These are phyloP conservation scores for Patiria miniata DNA, from an alignment of 35 echinoderm and acorn worm species.

Conservation along the genomic window DNA sequence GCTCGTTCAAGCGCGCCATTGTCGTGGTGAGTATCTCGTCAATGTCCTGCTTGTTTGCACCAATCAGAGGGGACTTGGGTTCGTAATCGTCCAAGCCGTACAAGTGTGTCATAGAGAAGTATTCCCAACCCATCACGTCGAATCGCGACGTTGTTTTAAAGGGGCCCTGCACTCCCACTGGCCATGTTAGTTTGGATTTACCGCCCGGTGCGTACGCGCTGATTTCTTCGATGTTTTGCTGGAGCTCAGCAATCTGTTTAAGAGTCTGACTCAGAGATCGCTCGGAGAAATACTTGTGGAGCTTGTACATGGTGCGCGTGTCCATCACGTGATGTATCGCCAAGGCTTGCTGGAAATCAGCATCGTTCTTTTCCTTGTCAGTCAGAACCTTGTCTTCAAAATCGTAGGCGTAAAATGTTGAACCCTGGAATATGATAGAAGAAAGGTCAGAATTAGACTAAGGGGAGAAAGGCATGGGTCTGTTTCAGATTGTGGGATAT, in stretches of 20 bases:
- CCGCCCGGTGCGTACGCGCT: conserved; percentile 76
- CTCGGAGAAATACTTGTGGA: conserved; percentile 90
- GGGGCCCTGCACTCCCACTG: conserved; percentile 66
- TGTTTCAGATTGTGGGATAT: too few relatives aligned
- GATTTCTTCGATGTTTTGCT: conserved; percentile 61
- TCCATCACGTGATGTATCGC: conserved; percentile 87
- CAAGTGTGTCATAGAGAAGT: conserved; percentile 95
- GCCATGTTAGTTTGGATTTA: conserved; percentile 76
- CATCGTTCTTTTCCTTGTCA: conserved; percentile 66
- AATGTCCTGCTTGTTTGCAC: conserved; percentile 90
- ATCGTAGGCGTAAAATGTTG: conserved; percentile 74
- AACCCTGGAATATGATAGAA: conserved; percentile 53
- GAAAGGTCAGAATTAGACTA: background rate
- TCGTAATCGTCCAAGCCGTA: conserved; percentile 74
- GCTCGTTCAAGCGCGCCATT: conserved; percentile 82
- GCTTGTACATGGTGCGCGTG: conserved; percentile 80
- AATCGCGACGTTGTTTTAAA: conserved; percentile 80
- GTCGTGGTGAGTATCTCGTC: conserved; percentile 89
- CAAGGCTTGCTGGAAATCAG: conserved; percentile 57
- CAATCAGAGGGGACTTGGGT: conserved; percentile 72
- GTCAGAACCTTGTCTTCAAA: conserved; percentile 84
- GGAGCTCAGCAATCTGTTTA: conserved; percentile 53
- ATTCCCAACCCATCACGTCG: conserved; percentile 93
- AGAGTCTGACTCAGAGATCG: conserved; percentile 75
- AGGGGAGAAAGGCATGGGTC: background rate